A percentile compares a stretch with the other conserved stretches of the same genome.
These are phyloP conservation scores for Scaeva pyrastri DNA, from an alignment of 2,888 invertebrate genomes.

Conservation along the genomic window DNA sequence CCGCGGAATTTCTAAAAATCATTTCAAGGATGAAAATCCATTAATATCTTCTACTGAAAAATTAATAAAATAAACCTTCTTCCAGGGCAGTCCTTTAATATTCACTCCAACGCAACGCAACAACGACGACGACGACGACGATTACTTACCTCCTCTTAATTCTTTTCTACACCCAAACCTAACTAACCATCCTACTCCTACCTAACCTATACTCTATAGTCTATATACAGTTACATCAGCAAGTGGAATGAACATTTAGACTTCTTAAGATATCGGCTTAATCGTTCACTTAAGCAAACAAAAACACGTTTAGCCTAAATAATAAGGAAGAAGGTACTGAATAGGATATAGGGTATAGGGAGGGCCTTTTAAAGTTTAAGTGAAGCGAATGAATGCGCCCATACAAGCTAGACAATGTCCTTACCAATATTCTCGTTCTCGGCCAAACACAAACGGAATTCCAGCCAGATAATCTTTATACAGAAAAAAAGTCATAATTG, in stretches of 20 bases:
- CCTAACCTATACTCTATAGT: neutral
- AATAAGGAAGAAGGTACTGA: conserved; percentile 13
- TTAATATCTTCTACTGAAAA: conserved; percentile 62
- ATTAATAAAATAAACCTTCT: conserved; percentile 68
- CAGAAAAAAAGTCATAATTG: conserved; percentile 34
- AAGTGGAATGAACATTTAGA: conserved; percentile 14
- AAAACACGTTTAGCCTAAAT: conserved; percentile 51
- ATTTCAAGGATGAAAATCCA: conserved; percentile 65
- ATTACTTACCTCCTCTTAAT: neutral
- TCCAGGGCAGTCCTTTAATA: conserved; percentile 28
- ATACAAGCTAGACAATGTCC: conserved; percentile 35
- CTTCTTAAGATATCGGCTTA: conserved; percentile 52
- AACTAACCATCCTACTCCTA: too few relatives aligned
- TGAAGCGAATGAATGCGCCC: neutral
- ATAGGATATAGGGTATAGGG: neutral
- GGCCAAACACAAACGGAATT: conserved; percentile 62
- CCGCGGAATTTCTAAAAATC: conserved; percentile 41
- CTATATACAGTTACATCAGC: neutral
- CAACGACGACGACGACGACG: too few relatives aligned
- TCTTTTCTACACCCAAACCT: neutral
- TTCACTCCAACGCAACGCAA: conserved; percentile 39
- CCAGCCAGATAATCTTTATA: conserved; percentile 40
- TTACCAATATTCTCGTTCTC: conserved; percentile 31
- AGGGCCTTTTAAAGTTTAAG: conserved; percentile 28
- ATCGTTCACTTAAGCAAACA: conserved; percentile 68